A percentile compares a stretch with the other conserved stretches of the same genome.
phyloP scores from a whole-genome alignment of 1,140 invertebrate species.

The Paramacrobiotus metropolitanus region DNA sequence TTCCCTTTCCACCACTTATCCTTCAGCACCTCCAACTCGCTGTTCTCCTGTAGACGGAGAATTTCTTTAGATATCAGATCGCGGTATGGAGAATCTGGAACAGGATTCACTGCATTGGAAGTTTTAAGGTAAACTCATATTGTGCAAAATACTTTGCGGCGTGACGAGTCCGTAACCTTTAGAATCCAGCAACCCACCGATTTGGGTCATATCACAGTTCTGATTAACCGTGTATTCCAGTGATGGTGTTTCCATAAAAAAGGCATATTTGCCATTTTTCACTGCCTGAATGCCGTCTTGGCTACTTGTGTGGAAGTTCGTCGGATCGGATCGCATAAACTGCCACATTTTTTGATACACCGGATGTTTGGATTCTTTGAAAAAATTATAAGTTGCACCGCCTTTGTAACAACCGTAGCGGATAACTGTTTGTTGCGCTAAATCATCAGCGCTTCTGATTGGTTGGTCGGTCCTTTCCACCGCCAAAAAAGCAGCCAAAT shows the following conservation, averaged over 20 bases:
- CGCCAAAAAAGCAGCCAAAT: constrained; percentile 78
- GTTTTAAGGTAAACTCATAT: too few species aligned
- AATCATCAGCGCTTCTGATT: constrained; percentile 61
- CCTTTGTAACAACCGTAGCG: constrained; percentile 54
- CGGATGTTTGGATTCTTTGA: constrained; percentile 58
- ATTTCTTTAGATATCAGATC: constrained; percentile 46
- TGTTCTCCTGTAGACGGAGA: constrained; percentile 52
- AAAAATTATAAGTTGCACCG: constrained; percentile 39
- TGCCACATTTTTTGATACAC: constrained; percentile 78
- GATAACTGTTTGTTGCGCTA: constrained; percentile 63
- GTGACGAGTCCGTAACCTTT: constrained; percentile 58
- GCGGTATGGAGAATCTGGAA: constrained; percentile 47
- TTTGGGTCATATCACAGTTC: constrained; percentile 46
- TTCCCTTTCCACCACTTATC: constrained; percentile 10
- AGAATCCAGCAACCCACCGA: constrained; percentile 49
- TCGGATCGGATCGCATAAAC: constrained; percentile 35
- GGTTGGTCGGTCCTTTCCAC: constrained; percentile 54
- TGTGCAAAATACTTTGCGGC: constrained; percentile 34
- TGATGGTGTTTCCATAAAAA: constrained; percentile 57
- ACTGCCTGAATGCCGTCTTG: constrained; percentile 61
- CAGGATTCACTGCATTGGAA: too few species aligned
- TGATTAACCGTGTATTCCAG: constrained; percentile 50
- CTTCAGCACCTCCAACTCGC: constrained; percentile 42
- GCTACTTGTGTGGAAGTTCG: constrained; percentile 46
- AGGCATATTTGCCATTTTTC: constrained; percentile 47